Evolutionary conservation across 2,797 vertebrate genomes (phyloP).

Genomic region (Pempheris klunzingeri): DNA sequence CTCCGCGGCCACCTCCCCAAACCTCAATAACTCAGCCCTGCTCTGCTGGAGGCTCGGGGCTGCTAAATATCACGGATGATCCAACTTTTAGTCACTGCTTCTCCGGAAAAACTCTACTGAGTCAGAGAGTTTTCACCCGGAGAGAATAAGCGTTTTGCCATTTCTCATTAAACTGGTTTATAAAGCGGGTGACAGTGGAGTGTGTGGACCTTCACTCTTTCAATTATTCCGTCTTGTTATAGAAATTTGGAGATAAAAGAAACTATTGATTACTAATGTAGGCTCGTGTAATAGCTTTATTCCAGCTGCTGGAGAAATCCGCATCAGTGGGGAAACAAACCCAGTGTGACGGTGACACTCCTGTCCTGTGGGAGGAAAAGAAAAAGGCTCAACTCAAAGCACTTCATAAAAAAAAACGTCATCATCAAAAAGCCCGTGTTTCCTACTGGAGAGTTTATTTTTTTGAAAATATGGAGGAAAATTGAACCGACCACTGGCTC

Average conservation of each 20-base stretch:
- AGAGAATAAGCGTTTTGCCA: conserved; percentile 17
- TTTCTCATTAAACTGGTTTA: neutral
- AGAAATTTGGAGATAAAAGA: neutral
- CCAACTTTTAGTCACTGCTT: conserved; percentile 26
- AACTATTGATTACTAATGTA: neutral
- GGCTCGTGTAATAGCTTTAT: neutral
- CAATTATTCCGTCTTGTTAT: neutral
- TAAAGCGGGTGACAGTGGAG: neutral
- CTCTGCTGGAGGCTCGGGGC: neutral
- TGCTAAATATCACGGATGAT: conserved; percentile 15
- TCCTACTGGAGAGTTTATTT: conserved; percentile 59
- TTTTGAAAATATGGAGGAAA: conserved; percentile 52
- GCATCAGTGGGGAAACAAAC: neutral
- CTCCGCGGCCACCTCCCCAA: conserved; percentile 6
- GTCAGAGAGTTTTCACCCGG: conserved; percentile 4
- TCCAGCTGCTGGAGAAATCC: neutral
- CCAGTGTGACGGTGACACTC: neutral
- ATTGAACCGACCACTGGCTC: conserved; percentile 55
- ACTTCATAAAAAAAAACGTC: conserved; percentile 80
- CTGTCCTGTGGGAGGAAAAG: conserved; percentile 13
- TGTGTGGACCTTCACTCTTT: neutral
- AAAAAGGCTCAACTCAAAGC: conserved; percentile 37
- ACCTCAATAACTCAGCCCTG: neutral
- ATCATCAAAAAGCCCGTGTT: conserved; percentile 60
- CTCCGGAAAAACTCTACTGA: conserved; percentile 28